Conservation (phyloP, 2,113 vertebrate species). For the Uria aalge region DNA sequence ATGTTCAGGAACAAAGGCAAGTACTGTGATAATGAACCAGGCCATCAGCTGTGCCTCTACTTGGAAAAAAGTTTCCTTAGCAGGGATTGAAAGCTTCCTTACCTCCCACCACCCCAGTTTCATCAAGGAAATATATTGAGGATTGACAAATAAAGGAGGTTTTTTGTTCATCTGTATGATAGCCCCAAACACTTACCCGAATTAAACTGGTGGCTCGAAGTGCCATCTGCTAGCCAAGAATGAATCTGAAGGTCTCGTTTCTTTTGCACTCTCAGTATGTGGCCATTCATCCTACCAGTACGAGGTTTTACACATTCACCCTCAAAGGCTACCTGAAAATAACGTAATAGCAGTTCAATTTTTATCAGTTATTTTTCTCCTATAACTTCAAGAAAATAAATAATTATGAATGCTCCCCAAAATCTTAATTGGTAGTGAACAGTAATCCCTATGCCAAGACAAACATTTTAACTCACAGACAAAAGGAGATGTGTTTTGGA, state of each 20-base stretch:
- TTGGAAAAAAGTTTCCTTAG: not conserved
- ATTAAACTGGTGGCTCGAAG: not conserved
- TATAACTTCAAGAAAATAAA: not conserved
- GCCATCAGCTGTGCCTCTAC: not conserved
- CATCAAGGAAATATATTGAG: not conserved
- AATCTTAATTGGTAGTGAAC: not conserved
- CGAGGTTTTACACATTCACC: not conserved
- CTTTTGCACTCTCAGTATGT: not conserved
- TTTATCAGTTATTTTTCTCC: not conserved
- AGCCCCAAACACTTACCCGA: not conserved
- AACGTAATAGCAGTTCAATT: not conserved
- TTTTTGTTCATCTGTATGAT: not conserved
- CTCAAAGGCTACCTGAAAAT: not conserved
- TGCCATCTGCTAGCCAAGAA: not conserved
- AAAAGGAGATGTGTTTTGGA: not conserved
- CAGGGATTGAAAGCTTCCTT: not conserved
- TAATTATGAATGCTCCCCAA: not conserved
- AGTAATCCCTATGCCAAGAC: not conserved
- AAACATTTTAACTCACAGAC: constrained; percentile 5
- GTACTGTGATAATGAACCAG: not conserved
- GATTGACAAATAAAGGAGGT: accelerated
- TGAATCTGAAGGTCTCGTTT: not conserved
- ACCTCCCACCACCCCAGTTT: not conserved
- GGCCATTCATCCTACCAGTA: not conserved
- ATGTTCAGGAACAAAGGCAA: not conserved